phyloP scores from a whole-genome alignment of 1,140 invertebrate genomes.

The Leptestheria dahalacensis region DNA sequence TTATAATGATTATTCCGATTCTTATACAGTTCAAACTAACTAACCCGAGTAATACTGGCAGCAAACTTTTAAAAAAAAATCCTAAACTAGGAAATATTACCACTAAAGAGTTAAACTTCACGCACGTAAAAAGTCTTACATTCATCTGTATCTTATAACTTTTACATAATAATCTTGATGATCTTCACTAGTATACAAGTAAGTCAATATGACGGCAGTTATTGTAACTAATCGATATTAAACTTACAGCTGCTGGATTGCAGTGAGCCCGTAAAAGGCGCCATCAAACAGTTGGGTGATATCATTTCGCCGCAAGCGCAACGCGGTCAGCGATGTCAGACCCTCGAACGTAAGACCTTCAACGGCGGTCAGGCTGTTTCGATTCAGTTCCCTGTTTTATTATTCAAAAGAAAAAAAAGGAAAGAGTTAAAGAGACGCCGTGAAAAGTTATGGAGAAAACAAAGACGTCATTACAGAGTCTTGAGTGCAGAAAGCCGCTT shows the following conservation, averaged over 20 bases:
- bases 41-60: no score
- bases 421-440: background rate
- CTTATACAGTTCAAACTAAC: no score
- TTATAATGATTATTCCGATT: no score
- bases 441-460: conserved; percentile 19
- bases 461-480: conserved; percentile 59
- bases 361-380: conserved; percentile 58
- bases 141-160: no score
- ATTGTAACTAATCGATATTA: background rate
- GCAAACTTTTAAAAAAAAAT: no score
- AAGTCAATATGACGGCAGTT: no score
- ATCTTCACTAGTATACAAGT: no score
- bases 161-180: no score
- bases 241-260: conserved; percentile 49
- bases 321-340: conserved; percentile 46
- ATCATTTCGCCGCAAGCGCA: conserved; percentile 63
- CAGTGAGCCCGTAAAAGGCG: conserved; percentile 67
- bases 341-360: conserved; percentile 62
- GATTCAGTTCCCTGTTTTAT: conserved; percentile 54
- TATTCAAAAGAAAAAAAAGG: background rate
- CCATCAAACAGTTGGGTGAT: conserved; percentile 63
- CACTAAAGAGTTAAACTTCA: no score
- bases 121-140: no score
- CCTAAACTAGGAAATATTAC: no score
- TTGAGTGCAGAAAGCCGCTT: conserved; percentile 46